Evolutionary conservation across 2,113 vertebrate species (phyloP).

Genomic region (Syngnathus floridae): DNA sequence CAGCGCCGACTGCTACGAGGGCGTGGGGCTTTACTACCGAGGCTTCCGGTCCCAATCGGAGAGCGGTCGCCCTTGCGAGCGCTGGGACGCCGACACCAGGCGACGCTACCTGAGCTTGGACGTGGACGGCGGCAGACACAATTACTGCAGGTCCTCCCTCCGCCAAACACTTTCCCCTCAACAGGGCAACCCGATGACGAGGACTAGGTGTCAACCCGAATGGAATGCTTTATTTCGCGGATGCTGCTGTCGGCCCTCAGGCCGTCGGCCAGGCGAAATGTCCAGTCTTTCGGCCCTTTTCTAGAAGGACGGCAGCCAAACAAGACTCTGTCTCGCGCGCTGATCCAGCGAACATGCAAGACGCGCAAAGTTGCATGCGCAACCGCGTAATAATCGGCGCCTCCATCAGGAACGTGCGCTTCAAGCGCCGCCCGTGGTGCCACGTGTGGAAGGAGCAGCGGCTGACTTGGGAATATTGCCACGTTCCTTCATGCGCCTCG

Average conservation of each 20-base stretch:
- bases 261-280: no score
- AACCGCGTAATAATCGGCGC: neutral
- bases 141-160: constrained; percentile 63
- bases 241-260: no score
- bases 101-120: constrained; percentile 19
- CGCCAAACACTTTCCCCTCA: no score
- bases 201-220: no score
- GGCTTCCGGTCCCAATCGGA: constrained; percentile 37
- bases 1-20: constrained; percentile 40
- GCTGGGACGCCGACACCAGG: constrained; percentile 45
- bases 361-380: neutral
- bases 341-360: no score
- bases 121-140: constrained; percentile 54
- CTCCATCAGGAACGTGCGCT: constrained; percentile 48
- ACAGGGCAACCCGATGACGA: no score
- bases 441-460: constrained; percentile 18
- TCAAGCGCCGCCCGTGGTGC: constrained; percentile 62
- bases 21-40: constrained; percentile 51
- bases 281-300: no score
- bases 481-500: constrained; percentile 36
- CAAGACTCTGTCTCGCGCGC: no score
- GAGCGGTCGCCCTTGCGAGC: constrained; percentile 46
- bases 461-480: constrained; percentile 54
- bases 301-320: no score
- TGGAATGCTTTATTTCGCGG: no score